Conservation (phyloP, 2,113 vertebrate genomes). For the Caretta caretta region DNA sequence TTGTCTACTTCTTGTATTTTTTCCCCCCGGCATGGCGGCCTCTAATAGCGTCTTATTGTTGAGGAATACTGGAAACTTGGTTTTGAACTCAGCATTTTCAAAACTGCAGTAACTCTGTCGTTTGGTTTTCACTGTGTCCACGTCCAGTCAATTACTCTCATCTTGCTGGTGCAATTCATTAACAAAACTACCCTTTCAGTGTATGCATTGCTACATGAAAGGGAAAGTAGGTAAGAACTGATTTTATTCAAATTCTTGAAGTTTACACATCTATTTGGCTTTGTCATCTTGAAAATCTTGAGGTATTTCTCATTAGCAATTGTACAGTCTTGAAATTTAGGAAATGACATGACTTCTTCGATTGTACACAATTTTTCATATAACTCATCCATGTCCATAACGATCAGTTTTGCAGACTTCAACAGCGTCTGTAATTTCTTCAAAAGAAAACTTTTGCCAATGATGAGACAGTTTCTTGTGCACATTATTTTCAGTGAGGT, state of each 20-base stretch:
- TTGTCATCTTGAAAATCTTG: no score
- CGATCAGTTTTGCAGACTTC: not conserved
- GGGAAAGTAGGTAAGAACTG: no score
- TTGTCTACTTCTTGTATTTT: not conserved
- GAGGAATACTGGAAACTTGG: not conserved
- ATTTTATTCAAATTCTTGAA: not conserved
- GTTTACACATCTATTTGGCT: not conserved
- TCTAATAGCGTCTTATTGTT: not conserved
- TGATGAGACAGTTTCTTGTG: not conserved
- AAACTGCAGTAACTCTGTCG: not conserved
- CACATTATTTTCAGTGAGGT: not conserved
- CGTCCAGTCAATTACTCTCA: not conserved
- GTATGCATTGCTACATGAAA: not conserved
- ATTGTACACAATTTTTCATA: not conserved
- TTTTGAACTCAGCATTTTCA: not conserved
- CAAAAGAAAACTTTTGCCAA: not conserved
- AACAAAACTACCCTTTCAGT: not conserved
- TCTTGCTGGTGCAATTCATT: not conserved
- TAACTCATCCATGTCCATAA: not conserved
- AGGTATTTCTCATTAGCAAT: not conserved
- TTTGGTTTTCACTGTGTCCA: not conserved
- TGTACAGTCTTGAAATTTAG: not conserved
- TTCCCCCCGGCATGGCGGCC: no score
- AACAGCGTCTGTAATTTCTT: not conserved
- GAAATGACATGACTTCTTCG: not conserved